A percentile compares a stretch with the other conserved stretches of the same genome.
These are phyloP conservation scores for Dilophus febrilis DNA, from an alignment of 2,888 invertebrate genomes.

Conservation along the genomic window DNA sequence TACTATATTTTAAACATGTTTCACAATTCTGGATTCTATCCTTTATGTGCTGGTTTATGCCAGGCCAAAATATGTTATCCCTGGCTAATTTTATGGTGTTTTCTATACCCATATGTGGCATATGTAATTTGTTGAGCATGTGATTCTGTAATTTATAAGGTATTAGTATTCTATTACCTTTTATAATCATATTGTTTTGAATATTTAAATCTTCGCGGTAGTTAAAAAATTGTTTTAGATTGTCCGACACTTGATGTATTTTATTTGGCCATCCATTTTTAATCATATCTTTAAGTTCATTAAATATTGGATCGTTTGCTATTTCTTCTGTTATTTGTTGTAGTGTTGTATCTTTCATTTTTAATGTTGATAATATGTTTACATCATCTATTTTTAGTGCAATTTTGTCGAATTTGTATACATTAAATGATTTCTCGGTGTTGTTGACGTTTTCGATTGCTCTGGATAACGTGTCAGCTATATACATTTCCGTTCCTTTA, in stretches of 20 bases:
- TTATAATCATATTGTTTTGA: constrained; percentile 8
- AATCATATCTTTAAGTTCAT: neutral
- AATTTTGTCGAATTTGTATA: neutral
- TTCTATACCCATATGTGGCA: constrained; percentile 7
- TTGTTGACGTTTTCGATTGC: neutral
- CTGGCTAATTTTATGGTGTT: constrained; percentile 7
- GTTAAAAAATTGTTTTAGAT: neutral
- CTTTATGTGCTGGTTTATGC: constrained; percentile 4
- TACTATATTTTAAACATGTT: neutral
- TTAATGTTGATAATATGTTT: neutral
- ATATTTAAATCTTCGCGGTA: constrained; percentile 5
- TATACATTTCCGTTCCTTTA: constrained; percentile 1
- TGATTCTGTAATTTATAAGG: neutral
- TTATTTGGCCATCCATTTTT: neutral
- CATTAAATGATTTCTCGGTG: neutral
- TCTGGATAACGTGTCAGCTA: constrained; percentile 3
- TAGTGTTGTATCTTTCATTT: constrained; percentile 2
- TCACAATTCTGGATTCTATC: neutral
- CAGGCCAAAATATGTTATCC: constrained; percentile 9
- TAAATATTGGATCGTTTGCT: neutral
- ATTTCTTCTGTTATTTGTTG: neutral
- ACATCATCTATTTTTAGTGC: neutral
- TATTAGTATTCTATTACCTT: constrained; percentile 4
- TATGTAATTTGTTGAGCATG: constrained; percentile 5
- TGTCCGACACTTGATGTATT: neutral